Evolutionary conservation across 2,888 invertebrate genomes (phyloP), one percentile per base, ranked within the genome.

Genomic region (Erynnis tages): DNA sequence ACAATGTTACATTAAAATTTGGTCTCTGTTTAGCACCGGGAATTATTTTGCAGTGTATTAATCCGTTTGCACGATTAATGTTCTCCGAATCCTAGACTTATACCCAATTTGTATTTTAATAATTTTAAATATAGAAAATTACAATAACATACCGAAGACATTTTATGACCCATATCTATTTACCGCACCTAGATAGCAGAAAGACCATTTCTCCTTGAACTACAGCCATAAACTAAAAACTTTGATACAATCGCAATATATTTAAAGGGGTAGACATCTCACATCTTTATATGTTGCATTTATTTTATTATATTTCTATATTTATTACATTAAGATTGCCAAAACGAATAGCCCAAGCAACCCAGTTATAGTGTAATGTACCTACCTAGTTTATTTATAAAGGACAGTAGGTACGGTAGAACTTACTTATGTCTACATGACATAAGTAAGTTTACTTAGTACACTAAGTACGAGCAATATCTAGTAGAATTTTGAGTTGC

Each of bases 231-330:
- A 50, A 50, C 27, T 35, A 35, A 50, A 48, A 50, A 50, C 29
- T 50, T 44, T 37, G 50, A 50, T 50, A 50, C 27, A 21, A 50
- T 44, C 50, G 43, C 43, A 44, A 50, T 50, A 43, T 34, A 50
- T 50, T 50, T 44, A 19, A 34, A 50, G 13, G 43, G 10, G 43
- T 37, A 19, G 43, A 50, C 35, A 29, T 50, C 34, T 34, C 34
- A 41, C 49, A 50, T 50, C 25, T 44, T 50, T 43, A 50, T 44
- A 50, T 37, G 50, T 50, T 37, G 43, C 50, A 50, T 50, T 50
- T 44, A 50, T 44, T 50, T 50, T 50, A 50, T 50, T 50, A 50
- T 44, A 50, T 50, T 43, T 35, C 41, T 43, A 8, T 37, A 43
- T 44, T 35, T 35, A 43, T 44, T 44, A 50, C 50, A 44, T 44